Percentiles rank a stretch among this genome's conserved stretches.
phyloP scores from a whole-genome alignment of 1,140 invertebrate genomes.

The Argopecten irradians region DNA sequence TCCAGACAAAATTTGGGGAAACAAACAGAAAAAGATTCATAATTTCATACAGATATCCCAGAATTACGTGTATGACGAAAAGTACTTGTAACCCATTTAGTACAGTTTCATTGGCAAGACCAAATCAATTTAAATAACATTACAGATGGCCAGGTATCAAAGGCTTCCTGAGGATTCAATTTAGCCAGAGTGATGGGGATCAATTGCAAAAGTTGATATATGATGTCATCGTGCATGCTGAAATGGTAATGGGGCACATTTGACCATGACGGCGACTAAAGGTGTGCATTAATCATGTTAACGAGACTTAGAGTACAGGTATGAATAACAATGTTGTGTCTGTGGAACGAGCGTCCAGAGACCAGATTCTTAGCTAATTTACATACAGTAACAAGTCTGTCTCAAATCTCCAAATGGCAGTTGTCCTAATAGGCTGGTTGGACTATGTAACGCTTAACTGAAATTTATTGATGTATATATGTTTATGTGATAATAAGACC shows the following conservation, averaged over 20 bases:
- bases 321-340: not conserved
- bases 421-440: not conserved
- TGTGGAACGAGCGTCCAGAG: not conserved
- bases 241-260: not conserved
- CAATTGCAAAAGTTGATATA: constrained; percentile 3
- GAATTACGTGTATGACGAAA: too few species aligned
- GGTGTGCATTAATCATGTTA: not conserved
- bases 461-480: too few species aligned
- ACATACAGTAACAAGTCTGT: not conserved
- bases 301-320: not conserved
- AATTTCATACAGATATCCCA: too few species aligned
- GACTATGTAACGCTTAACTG: not conserved
- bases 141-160: not conserved
- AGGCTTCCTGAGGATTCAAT: not conserved
- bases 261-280: not conserved
- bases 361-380: not conserved
- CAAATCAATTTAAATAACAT: not conserved
- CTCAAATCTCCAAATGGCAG: not conserved
- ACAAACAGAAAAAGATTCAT: too few species aligned
- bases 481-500: too few species aligned
- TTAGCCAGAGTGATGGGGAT: not conserved
- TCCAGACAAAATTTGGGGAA: not conserved
- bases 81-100: too few species aligned
- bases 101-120: too few species aligned
- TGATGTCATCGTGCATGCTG: constrained; percentile 3